Evolutionary conservation across 2,888 invertebrate species (phyloP).

Genomic region (Acanthosepion pharaonis): DNA sequence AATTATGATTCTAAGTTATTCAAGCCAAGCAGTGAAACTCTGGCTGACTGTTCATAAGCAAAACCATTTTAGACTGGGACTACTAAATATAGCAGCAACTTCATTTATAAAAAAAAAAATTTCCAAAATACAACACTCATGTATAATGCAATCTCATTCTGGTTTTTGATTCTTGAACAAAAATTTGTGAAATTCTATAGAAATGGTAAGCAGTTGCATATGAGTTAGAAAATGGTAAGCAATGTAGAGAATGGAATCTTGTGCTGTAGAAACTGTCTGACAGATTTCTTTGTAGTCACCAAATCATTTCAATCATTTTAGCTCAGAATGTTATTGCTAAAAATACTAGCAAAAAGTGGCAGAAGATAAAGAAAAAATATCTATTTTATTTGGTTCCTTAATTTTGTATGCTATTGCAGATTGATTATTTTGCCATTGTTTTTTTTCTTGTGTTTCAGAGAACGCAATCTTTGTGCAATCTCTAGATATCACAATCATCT

Average conservation of each 20-base stretch:
- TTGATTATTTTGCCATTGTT: background rate
- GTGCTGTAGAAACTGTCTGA: background rate
- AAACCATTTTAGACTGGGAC: too few relatives aligned
- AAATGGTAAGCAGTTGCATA: background rate
- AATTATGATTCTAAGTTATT: too few relatives aligned
- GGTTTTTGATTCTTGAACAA: too few relatives aligned
- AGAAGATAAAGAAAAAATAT: background rate
- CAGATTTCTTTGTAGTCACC: background rate
- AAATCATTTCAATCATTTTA: background rate
- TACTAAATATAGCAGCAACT: too few relatives aligned
- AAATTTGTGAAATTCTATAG: background rate
- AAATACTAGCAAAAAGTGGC: background rate
- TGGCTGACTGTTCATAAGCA: too few relatives aligned
- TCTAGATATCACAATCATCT: constrained; percentile 7
- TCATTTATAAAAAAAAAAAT: too few relatives aligned
- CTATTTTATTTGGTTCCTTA: background rate
- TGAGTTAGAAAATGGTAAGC: background rate
- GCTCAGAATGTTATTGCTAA: background rate
- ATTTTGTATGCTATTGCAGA: background rate
- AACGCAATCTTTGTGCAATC: background rate
- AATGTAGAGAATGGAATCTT: background rate
- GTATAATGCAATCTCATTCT: too few relatives aligned
- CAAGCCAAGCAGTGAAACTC: too few relatives aligned
- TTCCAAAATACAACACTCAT: too few relatives aligned
- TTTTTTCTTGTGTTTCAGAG: background rate